These are phyloP conservation scores for Eufriesea mexicana DNA, from an alignment of 1,140 invertebrate genomes.

Conservation along the genomic window DNA sequence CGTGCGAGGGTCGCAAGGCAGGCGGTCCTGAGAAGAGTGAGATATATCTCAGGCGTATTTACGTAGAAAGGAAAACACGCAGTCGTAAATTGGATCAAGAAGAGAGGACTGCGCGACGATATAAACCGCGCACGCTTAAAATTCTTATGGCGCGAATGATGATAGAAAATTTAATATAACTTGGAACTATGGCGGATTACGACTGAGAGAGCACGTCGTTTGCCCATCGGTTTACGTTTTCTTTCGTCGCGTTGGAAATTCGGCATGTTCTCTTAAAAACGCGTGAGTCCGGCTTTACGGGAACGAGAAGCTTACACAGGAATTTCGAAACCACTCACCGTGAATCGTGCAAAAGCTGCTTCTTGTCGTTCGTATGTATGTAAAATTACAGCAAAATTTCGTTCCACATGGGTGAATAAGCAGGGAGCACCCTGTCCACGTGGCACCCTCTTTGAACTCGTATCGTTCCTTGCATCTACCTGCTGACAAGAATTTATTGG, in stretches of 20 bases:
- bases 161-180: slow-evolving; percentile 62
- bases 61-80: too few relatives aligned
- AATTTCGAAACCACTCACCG: slow-evolving; percentile 40
- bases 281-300: slow-evolving; percentile 42
- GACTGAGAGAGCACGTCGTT: slow-evolving; percentile 41
- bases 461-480: neutral
- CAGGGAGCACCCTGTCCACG: neutral
- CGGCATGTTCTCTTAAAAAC: slow-evolving; percentile 53
- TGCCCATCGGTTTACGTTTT: neutral
- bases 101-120: too few relatives aligned
- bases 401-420: neutral
- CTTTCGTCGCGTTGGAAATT: slow-evolving; percentile 59
- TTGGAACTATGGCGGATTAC: slow-evolving; percentile 58
- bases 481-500: neutral
- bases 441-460: neutral
- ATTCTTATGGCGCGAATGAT: slow-evolving; percentile 10
- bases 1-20: too few relatives aligned
- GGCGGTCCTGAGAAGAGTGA: too few relatives aligned
- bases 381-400: neutral
- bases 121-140: too few relatives aligned
- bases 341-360: slow-evolving; percentile 21
- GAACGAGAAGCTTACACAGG: slow-evolving; percentile 39
- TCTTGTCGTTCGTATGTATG: neutral
- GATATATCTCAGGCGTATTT: too few relatives aligned
- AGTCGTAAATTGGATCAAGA: too few relatives aligned